Evolutionary conservation across 2,113 vertebrate genomes (phyloP).

Genomic region (Dolichotis patagonum): DNA sequence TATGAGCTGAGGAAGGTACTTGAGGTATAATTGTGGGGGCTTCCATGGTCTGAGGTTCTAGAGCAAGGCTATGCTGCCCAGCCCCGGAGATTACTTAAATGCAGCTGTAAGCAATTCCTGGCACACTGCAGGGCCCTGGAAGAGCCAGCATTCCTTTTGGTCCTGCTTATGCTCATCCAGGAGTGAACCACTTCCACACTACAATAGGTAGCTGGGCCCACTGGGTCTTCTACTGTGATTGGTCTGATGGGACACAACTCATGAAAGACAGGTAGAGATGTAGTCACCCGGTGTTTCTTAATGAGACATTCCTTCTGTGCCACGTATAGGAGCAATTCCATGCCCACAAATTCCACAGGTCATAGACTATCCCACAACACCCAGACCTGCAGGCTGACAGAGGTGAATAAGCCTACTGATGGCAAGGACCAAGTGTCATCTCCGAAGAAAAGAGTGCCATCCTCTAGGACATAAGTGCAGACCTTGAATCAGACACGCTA

Average conservation of each 20-base stretch:
- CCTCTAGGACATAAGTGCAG: background rate
- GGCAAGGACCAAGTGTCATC: background rate
- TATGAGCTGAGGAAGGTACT: background rate
- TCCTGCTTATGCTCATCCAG: background rate
- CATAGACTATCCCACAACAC: background rate
- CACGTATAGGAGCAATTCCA: background rate
- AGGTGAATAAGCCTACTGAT: background rate
- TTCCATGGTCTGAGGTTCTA: background rate
- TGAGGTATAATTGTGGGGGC: background rate
- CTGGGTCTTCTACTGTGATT: background rate
- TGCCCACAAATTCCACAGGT: background rate
- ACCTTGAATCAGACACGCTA: background rate
- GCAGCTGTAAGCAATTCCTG: slow-evolving; percentile 24
- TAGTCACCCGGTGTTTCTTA: background rate
- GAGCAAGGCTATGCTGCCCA: background rate
- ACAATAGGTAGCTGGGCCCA: background rate
- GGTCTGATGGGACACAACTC: background rate
- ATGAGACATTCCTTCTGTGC: background rate
- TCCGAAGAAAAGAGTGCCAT: background rate
- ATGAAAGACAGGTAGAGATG: background rate
- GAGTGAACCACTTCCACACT: background rate
- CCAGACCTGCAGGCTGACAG: background rate
- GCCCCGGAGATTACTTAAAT: background rate
- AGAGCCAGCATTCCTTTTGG: background rate
- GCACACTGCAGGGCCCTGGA: background rate